Conservation (phyloP, 2,113 vertebrate genomes). For the Corydoras sp. region DNA sequence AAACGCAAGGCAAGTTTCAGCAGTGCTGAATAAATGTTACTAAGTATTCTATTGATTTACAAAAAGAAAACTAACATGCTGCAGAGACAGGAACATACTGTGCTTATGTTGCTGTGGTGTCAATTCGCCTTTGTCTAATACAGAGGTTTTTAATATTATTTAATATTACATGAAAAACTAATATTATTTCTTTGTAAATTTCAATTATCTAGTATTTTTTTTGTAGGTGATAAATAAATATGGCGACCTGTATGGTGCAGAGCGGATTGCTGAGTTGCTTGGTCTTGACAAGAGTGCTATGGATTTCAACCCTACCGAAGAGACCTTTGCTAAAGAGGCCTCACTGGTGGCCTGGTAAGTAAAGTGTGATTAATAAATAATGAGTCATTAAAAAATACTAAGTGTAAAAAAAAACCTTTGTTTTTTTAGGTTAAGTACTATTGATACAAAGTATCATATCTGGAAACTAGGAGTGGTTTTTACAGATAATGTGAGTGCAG, state of each 20-base stretch:
- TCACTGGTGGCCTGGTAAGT: slow-evolving; percentile 87
- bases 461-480: slow-evolving; percentile 98
- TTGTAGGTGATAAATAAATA: slow-evolving; percentile 96
- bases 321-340: slow-evolving; percentile 79
- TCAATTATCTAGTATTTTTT: neutral
- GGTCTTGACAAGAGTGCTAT: slow-evolving; percentile 93
- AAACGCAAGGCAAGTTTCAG: slow-evolving; percentile 76
- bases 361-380: neutral
- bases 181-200: too few species aligned
- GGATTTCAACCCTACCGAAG: slow-evolving; percentile 92
- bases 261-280: slow-evolving; percentile 91
- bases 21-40: slow-evolving; percentile 63
- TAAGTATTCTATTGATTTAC: neutral
- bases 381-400: neutral
- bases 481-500: slow-evolving; percentile 88
- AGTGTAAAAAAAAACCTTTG: neutral
- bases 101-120: too few species aligned
- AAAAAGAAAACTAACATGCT: neutral
- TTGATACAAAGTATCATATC: slow-evolving; percentile 92
- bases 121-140: too few species aligned
- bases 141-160: too few species aligned
- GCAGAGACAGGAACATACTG: too few species aligned
- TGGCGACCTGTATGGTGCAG: slow-evolving; percentile 90
- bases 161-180: too few species aligned
- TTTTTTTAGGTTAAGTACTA: slow-evolving; percentile 83